Conservation (phyloP, 1,140 invertebrate species). For the Eriocheir sinensis region DNA sequence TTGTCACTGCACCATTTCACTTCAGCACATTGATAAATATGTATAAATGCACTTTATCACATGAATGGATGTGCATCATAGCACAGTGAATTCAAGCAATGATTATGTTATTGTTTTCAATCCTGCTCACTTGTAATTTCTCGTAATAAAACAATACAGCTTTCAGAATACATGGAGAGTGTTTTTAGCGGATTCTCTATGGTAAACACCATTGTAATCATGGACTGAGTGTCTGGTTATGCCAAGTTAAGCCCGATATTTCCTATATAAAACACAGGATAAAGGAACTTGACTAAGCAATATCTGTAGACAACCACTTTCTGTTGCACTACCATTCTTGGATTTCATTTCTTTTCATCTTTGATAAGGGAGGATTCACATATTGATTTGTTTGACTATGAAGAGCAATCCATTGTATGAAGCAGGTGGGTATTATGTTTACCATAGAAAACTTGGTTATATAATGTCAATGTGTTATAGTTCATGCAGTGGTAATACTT, state of each 20-base stretch:
- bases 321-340: constrained; percentile 44
- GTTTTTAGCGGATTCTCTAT: constrained; percentile 66
- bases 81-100: not conserved
- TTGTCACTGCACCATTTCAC: constrained; percentile 17
- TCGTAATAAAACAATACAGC: constrained; percentile 73
- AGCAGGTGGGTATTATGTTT: constrained; percentile 62
- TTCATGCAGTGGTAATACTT: constrained; percentile 78
- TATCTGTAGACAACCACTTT: constrained; percentile 55
- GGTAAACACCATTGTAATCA: constrained; percentile 68
- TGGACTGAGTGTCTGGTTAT: constrained; percentile 49
- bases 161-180: constrained; percentile 74
- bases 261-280: constrained; percentile 75
- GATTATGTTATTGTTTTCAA: not conserved
- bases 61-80: constrained; percentile 40
- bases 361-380: constrained; percentile 54
- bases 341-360: constrained; percentile 51
- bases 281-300: constrained; percentile 58
- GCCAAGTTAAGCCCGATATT: constrained; percentile 57
- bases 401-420: constrained; percentile 62
- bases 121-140: constrained; percentile 68
- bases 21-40: constrained; percentile 60
- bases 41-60: constrained; percentile 44
- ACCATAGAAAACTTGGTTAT: constrained; percentile 74
- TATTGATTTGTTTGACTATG: constrained; percentile 31
- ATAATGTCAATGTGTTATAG: constrained; percentile 75